Conservation (phyloP, 2,113 vertebrate species). For the Drymodes brunneopygia region DNA sequence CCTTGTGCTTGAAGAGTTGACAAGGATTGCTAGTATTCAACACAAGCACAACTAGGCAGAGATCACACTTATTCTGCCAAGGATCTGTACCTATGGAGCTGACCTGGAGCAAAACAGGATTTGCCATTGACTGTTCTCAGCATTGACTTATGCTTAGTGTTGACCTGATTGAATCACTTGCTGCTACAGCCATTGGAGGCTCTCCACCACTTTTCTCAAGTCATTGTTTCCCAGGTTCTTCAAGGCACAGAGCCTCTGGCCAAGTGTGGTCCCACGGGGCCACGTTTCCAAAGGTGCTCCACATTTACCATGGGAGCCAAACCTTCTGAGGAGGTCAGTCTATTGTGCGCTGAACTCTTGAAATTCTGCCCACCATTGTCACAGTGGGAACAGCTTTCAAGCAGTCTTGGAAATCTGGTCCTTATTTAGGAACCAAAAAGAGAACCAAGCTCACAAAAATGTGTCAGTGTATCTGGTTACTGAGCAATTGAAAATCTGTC, state of each 20-base stretch:
- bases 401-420: conserved; percentile 49
- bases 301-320: background rate
- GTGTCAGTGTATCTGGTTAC: conserved; percentile 17
- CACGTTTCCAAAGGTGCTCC: background rate
- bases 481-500: conserved; percentile 23
- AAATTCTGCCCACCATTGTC: conserved; percentile 57
- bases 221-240: background rate
- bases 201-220: background rate
- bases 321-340: background rate
- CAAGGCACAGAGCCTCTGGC: background rate
- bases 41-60: background rate
- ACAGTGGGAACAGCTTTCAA: conserved; percentile 28
- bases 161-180: background rate
- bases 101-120: background rate
- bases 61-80: background rate
- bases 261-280: background rate
- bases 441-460: conserved; percentile 35
- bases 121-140: background rate
- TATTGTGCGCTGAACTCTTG: conserved; percentile 40
- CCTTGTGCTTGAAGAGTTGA: background rate
- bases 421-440: conserved; percentile 38
- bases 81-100: background rate
- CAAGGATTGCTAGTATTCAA: background rate
- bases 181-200: background rate
- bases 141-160: background rate